phyloP scores from a whole-genome alignment of 2,888 invertebrate species.

The Artemia sinica region DNA sequence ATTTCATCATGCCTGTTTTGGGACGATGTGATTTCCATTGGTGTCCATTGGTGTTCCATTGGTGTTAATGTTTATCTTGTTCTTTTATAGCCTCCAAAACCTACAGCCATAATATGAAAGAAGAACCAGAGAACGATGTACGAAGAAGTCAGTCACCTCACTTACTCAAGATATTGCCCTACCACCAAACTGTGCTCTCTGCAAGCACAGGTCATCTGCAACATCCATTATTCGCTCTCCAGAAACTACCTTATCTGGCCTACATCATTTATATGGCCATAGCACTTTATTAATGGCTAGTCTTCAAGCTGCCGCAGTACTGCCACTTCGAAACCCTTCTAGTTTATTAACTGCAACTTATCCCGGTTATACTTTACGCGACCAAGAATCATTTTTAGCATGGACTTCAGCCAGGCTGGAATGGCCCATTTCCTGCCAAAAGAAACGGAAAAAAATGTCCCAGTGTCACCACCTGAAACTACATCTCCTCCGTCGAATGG shows the following conservation, averaged over 20 bases:
- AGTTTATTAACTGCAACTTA: neutral
- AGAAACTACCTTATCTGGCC: neutral
- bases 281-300: slow-evolving; percentile 8
- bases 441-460: slow-evolving; percentile 1
- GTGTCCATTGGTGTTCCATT: too few relatives aligned
- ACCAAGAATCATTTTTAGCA: slow-evolving; percentile 5
- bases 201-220: slow-evolving; percentile 13
- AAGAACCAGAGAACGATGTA: neutral
- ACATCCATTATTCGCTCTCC: slow-evolving; percentile 1
- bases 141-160: slow-evolving; percentile 13
- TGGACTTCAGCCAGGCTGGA: neutral
- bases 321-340: neutral
- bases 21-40: too few relatives aligned
- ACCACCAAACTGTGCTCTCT: neutral
- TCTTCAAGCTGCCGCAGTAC: slow-evolving; percentile 1
- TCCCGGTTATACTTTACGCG: slow-evolving; percentile 2
- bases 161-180: neutral
- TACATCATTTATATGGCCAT: neutral
- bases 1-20: too few relatives aligned
- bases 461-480: slow-evolving; percentile 22
- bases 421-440: neutral
- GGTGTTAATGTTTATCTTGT: too few relatives aligned
- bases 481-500: slow-evolving; percentile 22
- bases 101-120: slow-evolving; percentile 8
- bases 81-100: slow-evolving; percentile 1